These are phyloP conservation scores for Melanerpes aurifrons DNA, from an alignment of 2,113 vertebrate genomes.

Conservation along the genomic window DNA sequence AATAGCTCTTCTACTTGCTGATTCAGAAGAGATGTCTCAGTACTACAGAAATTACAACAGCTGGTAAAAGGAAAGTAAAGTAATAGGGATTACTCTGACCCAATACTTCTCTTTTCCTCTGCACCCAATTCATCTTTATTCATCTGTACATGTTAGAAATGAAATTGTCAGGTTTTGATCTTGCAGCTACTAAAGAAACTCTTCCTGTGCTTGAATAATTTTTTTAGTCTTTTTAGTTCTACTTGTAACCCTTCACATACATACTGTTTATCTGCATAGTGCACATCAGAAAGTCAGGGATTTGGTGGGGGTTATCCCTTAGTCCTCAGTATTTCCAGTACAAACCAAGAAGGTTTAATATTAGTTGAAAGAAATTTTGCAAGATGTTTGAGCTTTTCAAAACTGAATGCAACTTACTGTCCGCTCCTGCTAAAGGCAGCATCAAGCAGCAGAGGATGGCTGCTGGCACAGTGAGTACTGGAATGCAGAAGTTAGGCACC, in stretches of 20 bases:
- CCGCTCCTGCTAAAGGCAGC: conserved; percentile 75
- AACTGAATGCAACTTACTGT: conserved; percentile 81
- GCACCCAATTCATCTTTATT: conserved; percentile 37
- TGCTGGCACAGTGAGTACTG: conserved; percentile 77
- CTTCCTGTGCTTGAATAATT: neutral
- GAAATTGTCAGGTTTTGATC: conserved; percentile 58
- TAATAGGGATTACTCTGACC: conserved; percentile 24
- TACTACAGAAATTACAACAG: neutral
- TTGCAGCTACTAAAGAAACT: conserved; percentile 38
- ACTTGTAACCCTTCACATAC: neutral
- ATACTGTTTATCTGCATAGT: neutral
- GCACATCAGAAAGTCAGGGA: neutral
- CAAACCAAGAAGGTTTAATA: neutral
- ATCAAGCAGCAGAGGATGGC: conserved; percentile 79
- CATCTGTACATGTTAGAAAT: conserved; percentile 24
- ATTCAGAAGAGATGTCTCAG: conserved; percentile 16
- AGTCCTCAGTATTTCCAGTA: neutral
- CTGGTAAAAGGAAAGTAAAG: conserved; percentile 31
- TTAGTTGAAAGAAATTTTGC: neutral
- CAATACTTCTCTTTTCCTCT: conserved; percentile 27
- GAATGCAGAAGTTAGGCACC: conserved; percentile 76
- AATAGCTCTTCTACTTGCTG: neutral
- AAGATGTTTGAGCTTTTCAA: neutral
- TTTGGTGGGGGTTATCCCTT: neutral
- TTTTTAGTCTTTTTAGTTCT: conserved; percentile 9